These are phyloP conservation scores for Palythoa grandiflora DNA, from an alignment of 92 coral and sea anemone genomes.

Conservation along the genomic window DNA sequence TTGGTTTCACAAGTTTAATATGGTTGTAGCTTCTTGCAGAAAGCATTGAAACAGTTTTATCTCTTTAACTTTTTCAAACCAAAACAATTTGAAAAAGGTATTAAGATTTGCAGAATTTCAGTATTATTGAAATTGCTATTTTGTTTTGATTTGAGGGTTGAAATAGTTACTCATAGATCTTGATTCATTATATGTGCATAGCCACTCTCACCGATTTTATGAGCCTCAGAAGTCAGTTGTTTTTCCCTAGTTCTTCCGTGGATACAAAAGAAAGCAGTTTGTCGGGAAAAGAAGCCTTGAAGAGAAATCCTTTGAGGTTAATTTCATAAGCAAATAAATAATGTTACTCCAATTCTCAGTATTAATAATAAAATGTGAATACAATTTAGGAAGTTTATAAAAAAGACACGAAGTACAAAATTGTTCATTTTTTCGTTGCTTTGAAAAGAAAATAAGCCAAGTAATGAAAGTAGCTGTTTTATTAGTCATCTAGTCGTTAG, in stretches of 20 bases:
- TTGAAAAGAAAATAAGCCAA: neutral
- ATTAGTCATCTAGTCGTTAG: neutral
- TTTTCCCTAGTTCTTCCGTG: neutral
- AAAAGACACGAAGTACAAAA: neutral
- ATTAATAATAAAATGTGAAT: neutral
- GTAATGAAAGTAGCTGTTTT: neutral
- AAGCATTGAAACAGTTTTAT: neutral
- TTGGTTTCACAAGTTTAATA: neutral
- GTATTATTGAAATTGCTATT: neutral
- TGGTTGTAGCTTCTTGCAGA: neutral
- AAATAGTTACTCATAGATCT: neutral
- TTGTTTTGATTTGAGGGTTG: neutral
- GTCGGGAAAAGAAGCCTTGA: neutral
- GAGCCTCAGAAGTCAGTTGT: neutral
- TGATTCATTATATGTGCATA: neutral
- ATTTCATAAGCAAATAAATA: neutral
- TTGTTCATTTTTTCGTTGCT: neutral
- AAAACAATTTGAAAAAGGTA: neutral
- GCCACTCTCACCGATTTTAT: neutral
- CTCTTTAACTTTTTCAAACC: neutral
- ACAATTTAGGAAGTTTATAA: constrained; percentile 2
- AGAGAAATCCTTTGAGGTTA: neutral
- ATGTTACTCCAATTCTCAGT: neutral
- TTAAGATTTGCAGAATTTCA: neutral
- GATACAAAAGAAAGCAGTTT: neutral